Percentiles rank a stretch among this genome's conserved stretches.
Evolutionary conservation across 2,113 vertebrate species (phyloP).

Genomic region (Chascanopsetta lugubris): DNA sequence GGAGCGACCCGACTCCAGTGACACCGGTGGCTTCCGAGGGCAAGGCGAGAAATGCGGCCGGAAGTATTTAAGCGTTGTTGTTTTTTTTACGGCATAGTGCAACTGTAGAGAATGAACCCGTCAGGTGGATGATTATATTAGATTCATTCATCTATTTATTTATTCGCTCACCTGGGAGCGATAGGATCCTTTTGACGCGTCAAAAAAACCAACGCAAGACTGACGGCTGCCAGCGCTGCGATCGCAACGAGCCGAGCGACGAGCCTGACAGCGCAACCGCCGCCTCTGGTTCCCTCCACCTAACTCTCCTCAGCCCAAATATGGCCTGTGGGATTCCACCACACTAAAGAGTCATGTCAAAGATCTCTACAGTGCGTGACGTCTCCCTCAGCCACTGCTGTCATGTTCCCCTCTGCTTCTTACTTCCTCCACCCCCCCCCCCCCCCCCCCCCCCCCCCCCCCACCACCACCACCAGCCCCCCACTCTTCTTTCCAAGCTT

Average conservation of each 20-base stretch:
- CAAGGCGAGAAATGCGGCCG: background rate
- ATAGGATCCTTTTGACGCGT: conserved; percentile 42
- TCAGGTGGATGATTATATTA: background rate
- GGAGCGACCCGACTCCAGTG: background rate
- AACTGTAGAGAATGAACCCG: background rate
- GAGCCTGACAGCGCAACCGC: conserved; percentile 55
- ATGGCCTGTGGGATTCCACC: conserved; percentile 63
- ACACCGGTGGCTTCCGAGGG: background rate
- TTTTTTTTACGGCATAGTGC: background rate
- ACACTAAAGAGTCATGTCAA: conserved; percentile 74
- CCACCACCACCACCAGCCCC: background rate
- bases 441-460: conserved; percentile 11
- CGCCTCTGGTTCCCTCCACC: conserved; percentile 49
- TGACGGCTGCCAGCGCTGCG: conserved; percentile 38
- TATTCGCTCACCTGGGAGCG: background rate
- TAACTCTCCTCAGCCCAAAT: conserved; percentile 40
- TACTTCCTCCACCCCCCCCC: conserved; percentile 12
- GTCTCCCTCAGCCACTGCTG: conserved; percentile 75
- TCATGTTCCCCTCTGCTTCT: conserved; percentile 68
- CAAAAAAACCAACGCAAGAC: conserved; percentile 43
- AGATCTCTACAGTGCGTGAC: conserved; percentile 64
- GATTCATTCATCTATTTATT: background rate
- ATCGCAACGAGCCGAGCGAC: conserved; percentile 32
- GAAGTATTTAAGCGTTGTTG: too few relatives aligned
- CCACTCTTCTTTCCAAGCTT: conserved; percentile 21